Evolutionary conservation across 2,888 invertebrate species (phyloP), one percentile per base, ranked within the genome.

Genomic region (Apoderus coryli): DNA sequence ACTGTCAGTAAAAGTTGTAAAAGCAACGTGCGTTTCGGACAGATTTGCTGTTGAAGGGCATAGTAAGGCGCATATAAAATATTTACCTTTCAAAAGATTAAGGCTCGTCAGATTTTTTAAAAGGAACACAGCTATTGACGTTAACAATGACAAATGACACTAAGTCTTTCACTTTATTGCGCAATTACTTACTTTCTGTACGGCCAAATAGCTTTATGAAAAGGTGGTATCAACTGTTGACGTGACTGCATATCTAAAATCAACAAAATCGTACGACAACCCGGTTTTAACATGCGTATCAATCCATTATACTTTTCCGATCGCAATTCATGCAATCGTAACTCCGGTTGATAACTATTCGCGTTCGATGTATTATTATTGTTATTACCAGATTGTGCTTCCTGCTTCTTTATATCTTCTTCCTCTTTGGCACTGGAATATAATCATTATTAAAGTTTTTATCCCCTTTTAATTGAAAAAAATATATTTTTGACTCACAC

Each of bases 231-330:
- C 27, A 98, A 64, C 50, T 81, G 80, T 38, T 80, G 70, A 29
- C 89, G 79, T 33, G 84, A 82, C 51, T 88, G 82, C 53, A 76
- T 67, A 59, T 96, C 93, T 3, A 95, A 78, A 30, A 98, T 64
- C 26, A 98, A 58, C 22, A 95, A 73, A 36, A 98, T 75, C 0
- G 95, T 93, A 3, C 95, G 70, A 55, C 93, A 92, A 0, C 96
- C 95, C 95, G 95, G 93, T 56, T 92, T 92, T 37, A 92, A 63
- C 32, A 93, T 61, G 27, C 90, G 71, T 27, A 98, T 82, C 43
- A 98, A 69, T 32, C 90, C 92, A 52, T 92, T 89, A 55, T 92
- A 96, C 35, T 92, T 92, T 61, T 95, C 93, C 2, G 85, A 84
- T 25, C 92, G 65, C 31, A 98, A 63, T 55, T 96, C 95, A 54